Conservation (phyloP, 2,797 vertebrate genomes). For the Nothura maculosa region DNA sequence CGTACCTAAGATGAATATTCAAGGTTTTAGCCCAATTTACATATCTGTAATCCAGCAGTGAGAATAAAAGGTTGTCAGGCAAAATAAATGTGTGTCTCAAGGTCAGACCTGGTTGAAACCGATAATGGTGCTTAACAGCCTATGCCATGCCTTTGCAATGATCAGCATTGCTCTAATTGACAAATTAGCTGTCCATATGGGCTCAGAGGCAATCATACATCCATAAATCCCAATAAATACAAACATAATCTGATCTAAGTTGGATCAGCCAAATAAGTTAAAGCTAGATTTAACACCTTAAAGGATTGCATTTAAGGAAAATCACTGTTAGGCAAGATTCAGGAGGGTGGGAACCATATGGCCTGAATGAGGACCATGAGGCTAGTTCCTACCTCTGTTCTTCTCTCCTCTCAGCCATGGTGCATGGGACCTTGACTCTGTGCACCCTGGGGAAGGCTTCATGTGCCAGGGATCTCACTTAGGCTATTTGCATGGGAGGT, state of each 20-base stretch:
- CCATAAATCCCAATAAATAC: slow-evolving; percentile 81
- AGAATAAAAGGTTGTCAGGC: slow-evolving; percentile 78
- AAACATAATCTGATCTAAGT: slow-evolving; percentile 82
- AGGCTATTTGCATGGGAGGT: not conserved
- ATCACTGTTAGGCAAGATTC: slow-evolving; percentile 56
- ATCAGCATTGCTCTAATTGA: slow-evolving; percentile 81
- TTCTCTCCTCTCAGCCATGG: accelerated
- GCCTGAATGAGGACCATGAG: not conserved
- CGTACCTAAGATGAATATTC: slow-evolving; percentile 73
- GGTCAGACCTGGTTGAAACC: slow-evolving; percentile 76
- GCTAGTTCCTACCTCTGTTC: accelerated
- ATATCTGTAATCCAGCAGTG: slow-evolving; percentile 73
- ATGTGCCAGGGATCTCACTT: accelerated
- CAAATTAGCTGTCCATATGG: slow-evolving; percentile 80
- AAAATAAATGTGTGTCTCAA: slow-evolving; percentile 80
- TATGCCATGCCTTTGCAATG: slow-evolving; percentile 56
- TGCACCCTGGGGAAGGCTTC: not conserved
- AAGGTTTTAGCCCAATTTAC: slow-evolving; percentile 70
- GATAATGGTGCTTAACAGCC: slow-evolving; percentile 73
- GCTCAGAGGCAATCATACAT: slow-evolving; percentile 80
- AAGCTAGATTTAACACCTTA: slow-evolving; percentile 77
- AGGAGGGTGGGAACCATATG: not conserved
- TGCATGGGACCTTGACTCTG: accelerated
- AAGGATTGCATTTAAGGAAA: slow-evolving; percentile 69
- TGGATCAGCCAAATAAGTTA: slow-evolving; percentile 80